Evolutionary conservation across 2,888 invertebrate species (phyloP), one percentile per base, ranked within the genome.

Genomic region (Abscondita cerata): DNA sequence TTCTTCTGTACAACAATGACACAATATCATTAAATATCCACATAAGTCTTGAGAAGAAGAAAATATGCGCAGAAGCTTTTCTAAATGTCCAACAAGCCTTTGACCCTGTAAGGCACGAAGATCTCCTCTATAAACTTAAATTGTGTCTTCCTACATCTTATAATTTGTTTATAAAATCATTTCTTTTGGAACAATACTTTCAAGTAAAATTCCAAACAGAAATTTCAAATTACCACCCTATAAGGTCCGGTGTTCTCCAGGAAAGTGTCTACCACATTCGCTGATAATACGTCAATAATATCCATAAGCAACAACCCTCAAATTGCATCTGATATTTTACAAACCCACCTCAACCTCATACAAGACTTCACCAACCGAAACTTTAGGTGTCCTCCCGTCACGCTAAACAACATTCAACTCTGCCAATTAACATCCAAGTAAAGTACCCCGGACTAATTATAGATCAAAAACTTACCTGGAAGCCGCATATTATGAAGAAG

Each of bases 111-210:
- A 33, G 55, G 48, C 58, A 58, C 25, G 25, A 25, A 25, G 25
- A 6, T 25, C 25, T 25, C 18, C 19, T 52, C 13, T 50, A 56
- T 31, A 56, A 58, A 58, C 36, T 57, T 31, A 58, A 58, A 58
- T 52, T 33, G 1, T 44, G 5, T 44, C 19, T 58, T 34, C 52
- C 51, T 19, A 52, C 44, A 31, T 41, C 58, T 34, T 44, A 41
- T 20, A 6, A 58, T 31, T 12, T 52, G 18, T 18, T 58, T 25
- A 4, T 41, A 52, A 58, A 58, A 52, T 52, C 31, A 40, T 58
- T 51, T 13, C 57, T 57, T 12, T 18, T 25, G n/a, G 58, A 52
- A 8, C 38, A 34, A 33, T 52, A 58, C 50, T 56, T 56, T 12
- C 54, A 54, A 46, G 46, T 46, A 47, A 19, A 16, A 54, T 20